Conservation (phyloP, 2,797 vertebrate species). For the Xiphorhynchus erythropygius region DNA sequence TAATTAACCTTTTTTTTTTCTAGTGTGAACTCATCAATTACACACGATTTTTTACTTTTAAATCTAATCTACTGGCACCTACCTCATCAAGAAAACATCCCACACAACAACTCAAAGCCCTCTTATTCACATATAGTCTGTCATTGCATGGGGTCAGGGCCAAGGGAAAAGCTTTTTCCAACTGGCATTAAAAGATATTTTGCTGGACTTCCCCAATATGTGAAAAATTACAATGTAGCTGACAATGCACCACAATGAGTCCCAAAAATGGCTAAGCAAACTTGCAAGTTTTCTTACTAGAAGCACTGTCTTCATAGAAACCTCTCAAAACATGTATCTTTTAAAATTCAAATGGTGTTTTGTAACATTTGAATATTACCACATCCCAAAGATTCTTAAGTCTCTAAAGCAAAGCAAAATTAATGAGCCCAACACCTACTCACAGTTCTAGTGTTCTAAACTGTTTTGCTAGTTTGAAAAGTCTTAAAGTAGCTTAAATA, state of each 20-base stretch:
- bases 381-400: neutral
- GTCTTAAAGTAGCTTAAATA: neutral
- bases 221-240: neutral
- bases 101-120: neutral
- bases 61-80: neutral
- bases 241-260: neutral
- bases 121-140: neutral
- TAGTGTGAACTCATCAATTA: neutral
- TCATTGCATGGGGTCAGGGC: neutral
- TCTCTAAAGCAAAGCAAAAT: neutral
- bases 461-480: neutral
- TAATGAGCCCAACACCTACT: neutral
- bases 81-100: neutral
- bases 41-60: neutral
- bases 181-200: neutral
- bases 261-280: neutral
- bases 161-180: neutral
- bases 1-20: neutral
- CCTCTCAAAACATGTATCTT: neutral
- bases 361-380: neutral
- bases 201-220: neutral
- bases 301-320: neutral
- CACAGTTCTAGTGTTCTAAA: neutral
- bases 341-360: neutral
- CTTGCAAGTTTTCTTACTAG: neutral